Conservation (phyloP, 2,888 invertebrate species). For the Torymus tubicola region DNA sequence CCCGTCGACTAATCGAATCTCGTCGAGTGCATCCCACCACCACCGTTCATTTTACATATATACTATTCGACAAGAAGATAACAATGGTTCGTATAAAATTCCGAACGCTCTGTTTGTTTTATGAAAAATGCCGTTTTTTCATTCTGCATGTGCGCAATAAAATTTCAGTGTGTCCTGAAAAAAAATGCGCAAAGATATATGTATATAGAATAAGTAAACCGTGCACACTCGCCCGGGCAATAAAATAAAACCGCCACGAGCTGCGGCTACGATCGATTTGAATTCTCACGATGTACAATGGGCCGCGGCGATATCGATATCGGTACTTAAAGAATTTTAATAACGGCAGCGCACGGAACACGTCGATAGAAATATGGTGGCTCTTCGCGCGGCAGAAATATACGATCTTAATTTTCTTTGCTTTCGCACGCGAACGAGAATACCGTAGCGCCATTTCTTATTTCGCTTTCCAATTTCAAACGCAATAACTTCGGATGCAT, state of each 20-base stretch:
- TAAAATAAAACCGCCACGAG: slow-evolving; percentile 23
- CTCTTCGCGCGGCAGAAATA: slow-evolving; percentile 12
- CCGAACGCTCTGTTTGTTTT: too few relatives aligned
- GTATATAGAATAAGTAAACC: too few relatives aligned
- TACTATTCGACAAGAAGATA: too few relatives aligned
- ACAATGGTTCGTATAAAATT: too few relatives aligned
- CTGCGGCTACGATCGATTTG: background rate
- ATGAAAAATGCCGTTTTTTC: too few relatives aligned
- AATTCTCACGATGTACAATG: slow-evolving; percentile 20
- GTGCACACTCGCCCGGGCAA: background rate
- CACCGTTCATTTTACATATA: too few relatives aligned
- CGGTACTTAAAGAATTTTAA: slow-evolving; percentile 28
- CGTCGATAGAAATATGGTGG: slow-evolving; percentile 10
- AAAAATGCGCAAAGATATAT: too few relatives aligned
- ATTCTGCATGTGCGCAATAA: too few relatives aligned
- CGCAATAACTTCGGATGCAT: background rate
- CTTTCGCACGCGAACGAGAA: background rate
- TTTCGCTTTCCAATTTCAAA: slow-evolving; percentile 11
- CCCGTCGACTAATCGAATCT: background rate
- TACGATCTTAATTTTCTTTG: slow-evolving; percentile 35
- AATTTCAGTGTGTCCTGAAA: too few relatives aligned
- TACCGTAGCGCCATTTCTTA: background rate
- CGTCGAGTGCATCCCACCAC: background rate
- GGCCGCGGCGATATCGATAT: slow-evolving; percentile 3
- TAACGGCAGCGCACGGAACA: slow-evolving; percentile 12